Base-by-base conservation (phyloP, 1,140 invertebrate species). In the Elysia chlorotica region DNA sequence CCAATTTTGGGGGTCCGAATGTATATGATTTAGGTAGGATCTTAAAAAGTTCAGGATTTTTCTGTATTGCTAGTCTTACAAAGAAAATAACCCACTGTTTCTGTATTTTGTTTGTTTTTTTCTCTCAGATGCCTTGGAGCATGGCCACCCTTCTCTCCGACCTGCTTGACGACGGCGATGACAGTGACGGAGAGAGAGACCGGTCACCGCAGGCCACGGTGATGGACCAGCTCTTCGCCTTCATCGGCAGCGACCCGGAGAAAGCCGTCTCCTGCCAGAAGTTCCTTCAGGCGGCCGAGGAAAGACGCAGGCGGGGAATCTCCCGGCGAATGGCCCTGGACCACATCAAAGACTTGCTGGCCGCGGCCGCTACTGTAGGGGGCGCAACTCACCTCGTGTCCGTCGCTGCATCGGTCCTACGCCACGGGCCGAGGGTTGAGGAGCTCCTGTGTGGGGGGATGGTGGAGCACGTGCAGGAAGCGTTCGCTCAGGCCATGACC, bases 391-490 rank as follows among this genome's bases (percentile, higher is more conserved):
- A 87, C 71, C 78, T 87, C 4, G 81, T 87, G 35, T 82, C 85
- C 28, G 84, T 84, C 56, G 85, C 87, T 0, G 85, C 86, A 33
- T 84, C 85, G 31, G 86, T 87, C 6, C 76, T 87, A 36, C 78
- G 83, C 69, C 77, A 79, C 74, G 86, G 86, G 25, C 86, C 86
- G 36, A 82, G 82, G 86, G 80, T 85, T 53, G 82, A 87, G 19
- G 86, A 88, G 67, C 76, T 88, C 71, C 81, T 80, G 23, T 87
- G 85, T 82, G 85, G 86, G 61, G 86, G 87, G 10, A 82, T 87
- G 81, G 82, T 83, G 6, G 77, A 74, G 41, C 77, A 83, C 57
- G 86, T 88, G 2, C 74, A 80, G 56, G 84, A 87, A 54, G 86
- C 85, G 4, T 87, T 86, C 75, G 79, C 83, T 5, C 85, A 87